Evolutionary conservation across 2,113 vertebrate species (phyloP).

Genomic region (Psephotus haematonotus): DNA sequence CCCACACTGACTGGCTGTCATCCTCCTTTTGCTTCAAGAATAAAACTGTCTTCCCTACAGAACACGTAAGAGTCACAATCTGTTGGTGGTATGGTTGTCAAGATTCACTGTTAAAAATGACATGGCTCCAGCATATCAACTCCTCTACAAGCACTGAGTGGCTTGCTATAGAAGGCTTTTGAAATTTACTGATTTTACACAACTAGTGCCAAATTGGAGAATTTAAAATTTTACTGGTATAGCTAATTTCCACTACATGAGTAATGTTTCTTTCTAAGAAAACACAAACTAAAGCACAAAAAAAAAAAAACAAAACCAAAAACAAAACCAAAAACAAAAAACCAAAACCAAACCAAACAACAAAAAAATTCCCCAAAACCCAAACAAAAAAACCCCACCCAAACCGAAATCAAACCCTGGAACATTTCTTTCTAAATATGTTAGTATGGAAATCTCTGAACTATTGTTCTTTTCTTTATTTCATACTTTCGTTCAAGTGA

Average conservation of each 20-base stretch:
- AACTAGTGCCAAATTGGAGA: neutral
- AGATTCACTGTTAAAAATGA: neutral
- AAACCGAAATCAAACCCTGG: fast-evolving
- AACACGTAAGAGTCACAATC: neutral
- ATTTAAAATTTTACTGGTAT: neutral
- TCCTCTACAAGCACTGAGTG: neutral
- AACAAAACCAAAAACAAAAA: too few relatives aligned
- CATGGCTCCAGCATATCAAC: neutral
- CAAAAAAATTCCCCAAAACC: neutral
- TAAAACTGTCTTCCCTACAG: neutral
- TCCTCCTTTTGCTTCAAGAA: neutral
- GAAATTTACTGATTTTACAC: neutral
- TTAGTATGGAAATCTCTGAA: too few relatives aligned
- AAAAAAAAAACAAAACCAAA: too few relatives aligned
- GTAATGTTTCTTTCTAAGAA: neutral
- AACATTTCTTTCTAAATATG: neutral
- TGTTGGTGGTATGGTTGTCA: neutral
- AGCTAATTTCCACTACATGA: neutral
- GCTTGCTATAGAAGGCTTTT: neutral
- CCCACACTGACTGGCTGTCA: neutral
- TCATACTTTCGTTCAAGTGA: neutral
- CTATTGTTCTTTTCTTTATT: neutral
- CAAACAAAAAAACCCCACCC: neutral
- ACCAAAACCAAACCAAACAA: neutral
- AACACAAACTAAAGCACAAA: fast-evolving